phyloP scores from a whole-genome alignment of 2,888 invertebrate genomes.

The Thecophora atra region DNA sequence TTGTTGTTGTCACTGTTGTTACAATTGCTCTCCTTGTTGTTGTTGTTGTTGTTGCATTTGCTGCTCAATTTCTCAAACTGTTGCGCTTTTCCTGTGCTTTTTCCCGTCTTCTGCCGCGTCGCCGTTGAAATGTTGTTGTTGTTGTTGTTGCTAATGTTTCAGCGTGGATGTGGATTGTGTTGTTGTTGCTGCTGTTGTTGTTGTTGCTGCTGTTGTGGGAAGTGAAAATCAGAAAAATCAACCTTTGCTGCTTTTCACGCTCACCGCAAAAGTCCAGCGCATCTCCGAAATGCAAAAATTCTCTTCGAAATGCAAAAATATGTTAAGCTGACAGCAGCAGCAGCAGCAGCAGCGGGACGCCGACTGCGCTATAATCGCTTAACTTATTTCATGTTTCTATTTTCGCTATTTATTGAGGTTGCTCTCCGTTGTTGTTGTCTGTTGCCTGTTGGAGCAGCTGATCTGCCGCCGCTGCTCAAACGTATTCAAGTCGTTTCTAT shows the following conservation, averaged over 20 bases:
- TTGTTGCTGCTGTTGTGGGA: constrained; percentile 8
- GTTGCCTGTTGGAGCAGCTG: constrained; percentile 1
- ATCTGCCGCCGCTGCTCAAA: not conserved
- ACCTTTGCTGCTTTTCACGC: constrained; percentile 8
- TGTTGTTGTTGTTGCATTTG: not conserved
- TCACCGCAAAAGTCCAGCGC: constrained; percentile 3
- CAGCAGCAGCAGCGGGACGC: not conserved
- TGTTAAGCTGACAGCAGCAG: constrained; percentile 32
- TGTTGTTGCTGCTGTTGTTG: not conserved
- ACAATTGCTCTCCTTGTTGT: constrained; percentile 12
- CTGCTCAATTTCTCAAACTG: constrained; percentile 9
- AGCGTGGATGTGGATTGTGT: too few relatives aligned
- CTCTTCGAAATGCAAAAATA: constrained; percentile 31
- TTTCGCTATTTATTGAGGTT: constrained; percentile 34
- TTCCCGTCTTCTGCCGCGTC: not conserved
- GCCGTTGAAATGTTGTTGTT: constrained; percentile 11
- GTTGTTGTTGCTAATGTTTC: not conserved
- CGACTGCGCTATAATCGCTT: constrained; percentile 22
- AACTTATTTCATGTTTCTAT: constrained; percentile 25
- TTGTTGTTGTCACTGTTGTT: not conserved
- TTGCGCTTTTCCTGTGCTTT: not conserved
- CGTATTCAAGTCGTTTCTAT: not conserved
- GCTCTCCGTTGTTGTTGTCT: constrained; percentile 28
- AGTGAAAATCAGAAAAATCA: constrained; percentile 14
- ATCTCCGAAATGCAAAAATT: constrained; percentile 24